These are phyloP conservation scores for Orius insidiosus DNA, from an alignment of 1,140 invertebrate species.

Conservation along the genomic window DNA sequence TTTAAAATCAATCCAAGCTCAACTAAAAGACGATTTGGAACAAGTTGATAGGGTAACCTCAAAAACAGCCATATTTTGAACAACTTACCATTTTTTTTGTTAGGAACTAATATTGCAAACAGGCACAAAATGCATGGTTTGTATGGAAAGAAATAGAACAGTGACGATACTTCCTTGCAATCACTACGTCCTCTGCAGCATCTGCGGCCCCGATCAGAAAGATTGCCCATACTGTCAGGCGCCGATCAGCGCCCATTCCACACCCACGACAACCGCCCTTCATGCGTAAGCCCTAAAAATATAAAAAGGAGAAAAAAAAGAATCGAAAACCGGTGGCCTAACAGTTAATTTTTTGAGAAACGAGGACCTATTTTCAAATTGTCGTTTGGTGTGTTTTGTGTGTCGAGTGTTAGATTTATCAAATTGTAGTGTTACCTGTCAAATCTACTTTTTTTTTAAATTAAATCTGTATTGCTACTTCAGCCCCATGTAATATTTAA, in stretches of 20 bases:
- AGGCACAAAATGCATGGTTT: conserved; percentile 76
- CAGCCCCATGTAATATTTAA: no score
- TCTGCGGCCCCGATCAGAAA: conserved; percentile 56
- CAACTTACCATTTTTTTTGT: conserved; percentile 11
- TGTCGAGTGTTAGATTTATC: conserved; percentile 4
- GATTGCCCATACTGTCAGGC: conserved; percentile 82
- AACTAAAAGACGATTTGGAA: conserved; percentile 57
- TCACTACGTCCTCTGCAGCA: conserved; percentile 75
- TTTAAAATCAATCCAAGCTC: conserved; percentile 56
- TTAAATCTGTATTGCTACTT: no score
- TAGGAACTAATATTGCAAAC: conserved; percentile 65
- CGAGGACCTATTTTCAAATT: conserved; percentile 10
- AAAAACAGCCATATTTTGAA: no score
- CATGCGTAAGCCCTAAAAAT: conserved; percentile 8
- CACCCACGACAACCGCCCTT: conserved; percentile 10
- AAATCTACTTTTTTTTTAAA: no score
- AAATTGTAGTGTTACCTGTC: conserved; percentile 9
- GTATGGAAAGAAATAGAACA: conserved; percentile 66
- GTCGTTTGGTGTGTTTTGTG: background rate
- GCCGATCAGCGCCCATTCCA: conserved; percentile 36
- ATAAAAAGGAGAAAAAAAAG: background rate
- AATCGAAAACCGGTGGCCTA: background rate
- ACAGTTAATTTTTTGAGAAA: background rate
- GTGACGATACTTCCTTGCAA: conserved; percentile 74
- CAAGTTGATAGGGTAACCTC: conserved; percentile 56